A percentile compares a stretch with the other conserved stretches of the same genome.
Evolutionary conservation across 2,888 invertebrate genomes (phyloP).

Genomic region (Noctua comes): DNA sequence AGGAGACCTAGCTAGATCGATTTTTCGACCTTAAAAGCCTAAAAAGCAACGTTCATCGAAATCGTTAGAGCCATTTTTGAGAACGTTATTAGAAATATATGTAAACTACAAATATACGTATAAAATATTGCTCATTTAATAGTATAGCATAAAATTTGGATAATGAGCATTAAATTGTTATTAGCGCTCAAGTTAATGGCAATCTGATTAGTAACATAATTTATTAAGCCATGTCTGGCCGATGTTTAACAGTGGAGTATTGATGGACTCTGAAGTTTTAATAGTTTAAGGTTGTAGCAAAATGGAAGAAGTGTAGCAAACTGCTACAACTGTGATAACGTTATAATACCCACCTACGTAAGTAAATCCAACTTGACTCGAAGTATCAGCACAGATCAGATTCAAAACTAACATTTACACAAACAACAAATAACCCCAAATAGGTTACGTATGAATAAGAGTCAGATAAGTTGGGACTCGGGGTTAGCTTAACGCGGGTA

Average conservation of each 20-base stretch:
- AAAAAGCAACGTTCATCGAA: background rate
- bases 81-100: background rate
- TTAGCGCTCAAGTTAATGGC: conserved; percentile 18
- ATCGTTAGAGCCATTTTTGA: background rate
- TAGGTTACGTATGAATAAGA: conserved; percentile 34
- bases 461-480: conserved; percentile 40
- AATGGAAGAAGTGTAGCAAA: background rate
- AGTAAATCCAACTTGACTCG: conserved; percentile 21
- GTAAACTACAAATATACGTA: background rate
- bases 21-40: background rate
- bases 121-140: background rate
- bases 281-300: background rate
- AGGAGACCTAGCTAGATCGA: background rate
- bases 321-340: background rate
- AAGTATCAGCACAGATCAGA: conserved; percentile 30
- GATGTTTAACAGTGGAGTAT: background rate
- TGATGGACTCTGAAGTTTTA: background rate
- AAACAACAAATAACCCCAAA: conserved; percentile 42
- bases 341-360: background rate
- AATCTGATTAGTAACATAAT: conserved; percentile 12
- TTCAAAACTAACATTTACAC: conserved; percentile 43
- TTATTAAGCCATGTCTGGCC: conserved; percentile 15
- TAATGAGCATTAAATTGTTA: conserved; percentile 13
- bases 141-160: background rate
- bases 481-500: conserved; percentile 46